Evolutionary conservation across 2,888 invertebrate genomes (phyloP), one percentile per base, ranked within the genome.

Genomic region (Macrophya alboannulata): DNA sequence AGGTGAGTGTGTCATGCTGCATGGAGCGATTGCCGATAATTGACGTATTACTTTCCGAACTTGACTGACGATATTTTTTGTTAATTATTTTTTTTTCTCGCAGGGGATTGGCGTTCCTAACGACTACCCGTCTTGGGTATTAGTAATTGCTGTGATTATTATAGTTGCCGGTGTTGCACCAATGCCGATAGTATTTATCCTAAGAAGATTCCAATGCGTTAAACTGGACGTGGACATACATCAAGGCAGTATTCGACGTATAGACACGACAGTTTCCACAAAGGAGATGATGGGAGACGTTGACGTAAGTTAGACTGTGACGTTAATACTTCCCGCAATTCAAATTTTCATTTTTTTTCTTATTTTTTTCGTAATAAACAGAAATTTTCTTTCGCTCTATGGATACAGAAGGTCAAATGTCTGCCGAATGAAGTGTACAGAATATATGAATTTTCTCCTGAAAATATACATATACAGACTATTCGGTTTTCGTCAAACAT

Each of bases 281-380:
- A 98, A 98, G 93, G 98, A 98, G 94, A 98, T 98, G 98, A 98
- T 98, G 95, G 97, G 97, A 88, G 98, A 98, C 90, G 97, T 98
- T 91, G 98, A 98, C 94, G 98, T 98, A 94, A 97, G 97, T 97
- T 59, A 21, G 17, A 72, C 40, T 17, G 21, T 48, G 43, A 43
- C n/a, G 21, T 31, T 12, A 10, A 37, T 68, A 68, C 15, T 37
- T 68, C 15, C 10, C 17, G 21, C 10, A 25, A 37, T 43, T 79
- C 5, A 62, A 72, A 4, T 74, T 71, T 81, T 4, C 9, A 84
- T 45, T 79, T 31, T 40, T 76, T 40, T 76, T 21, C 31, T 76
- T 40, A 77, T 62, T 71, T 59, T 71, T 82, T 48, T 45, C 82
- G 71, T 84, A 83, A 43, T n/a, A 72, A 51, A n/a, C 68, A 43